Conservation (phyloP, 2,888 invertebrate species). For the Didymodactylos carnosus region DNA sequence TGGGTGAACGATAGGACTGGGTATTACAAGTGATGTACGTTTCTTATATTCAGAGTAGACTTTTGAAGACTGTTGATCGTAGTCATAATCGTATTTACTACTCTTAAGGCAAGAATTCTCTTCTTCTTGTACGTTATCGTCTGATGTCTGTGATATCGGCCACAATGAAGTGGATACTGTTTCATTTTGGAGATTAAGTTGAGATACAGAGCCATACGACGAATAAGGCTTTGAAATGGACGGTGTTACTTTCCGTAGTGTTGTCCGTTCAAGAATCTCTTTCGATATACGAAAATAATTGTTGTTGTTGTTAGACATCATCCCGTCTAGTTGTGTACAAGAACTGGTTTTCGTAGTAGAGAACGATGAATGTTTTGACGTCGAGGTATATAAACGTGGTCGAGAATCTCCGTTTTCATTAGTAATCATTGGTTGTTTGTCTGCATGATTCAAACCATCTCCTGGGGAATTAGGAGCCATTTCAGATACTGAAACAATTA, state of each 20-base stretch:
- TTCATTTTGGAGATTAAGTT: background rate
- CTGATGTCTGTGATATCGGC: too few relatives aligned
- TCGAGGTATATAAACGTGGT: too few relatives aligned
- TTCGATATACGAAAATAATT: background rate
- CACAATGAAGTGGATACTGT: background rate
- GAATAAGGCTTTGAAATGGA: background rate
- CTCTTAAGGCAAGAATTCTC: background rate
- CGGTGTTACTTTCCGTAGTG: background rate
- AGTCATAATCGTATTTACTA: background rate
- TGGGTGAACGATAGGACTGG: background rate
- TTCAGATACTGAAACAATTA: too few relatives aligned
- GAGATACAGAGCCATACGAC: background rate
- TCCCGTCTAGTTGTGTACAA: too few relatives aligned
- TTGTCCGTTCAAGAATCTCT: background rate
- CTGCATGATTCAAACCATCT: too few relatives aligned
- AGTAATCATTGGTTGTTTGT: too few relatives aligned
- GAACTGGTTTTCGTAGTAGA: too few relatives aligned
- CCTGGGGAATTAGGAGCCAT: too few relatives aligned
- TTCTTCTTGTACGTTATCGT: background rate
- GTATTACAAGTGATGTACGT: background rate
- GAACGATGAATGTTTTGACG: too few relatives aligned
- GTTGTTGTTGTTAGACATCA: too few relatives aligned
- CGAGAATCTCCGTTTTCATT: too few relatives aligned
- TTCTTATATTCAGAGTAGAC: background rate
- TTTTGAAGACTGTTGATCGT: background rate